A percentile compares a stretch with the other conserved stretches of the same genome.
Evolutionary conservation across 2,113 vertebrate species (phyloP).

Genomic region (Grantiella picta): DNA sequence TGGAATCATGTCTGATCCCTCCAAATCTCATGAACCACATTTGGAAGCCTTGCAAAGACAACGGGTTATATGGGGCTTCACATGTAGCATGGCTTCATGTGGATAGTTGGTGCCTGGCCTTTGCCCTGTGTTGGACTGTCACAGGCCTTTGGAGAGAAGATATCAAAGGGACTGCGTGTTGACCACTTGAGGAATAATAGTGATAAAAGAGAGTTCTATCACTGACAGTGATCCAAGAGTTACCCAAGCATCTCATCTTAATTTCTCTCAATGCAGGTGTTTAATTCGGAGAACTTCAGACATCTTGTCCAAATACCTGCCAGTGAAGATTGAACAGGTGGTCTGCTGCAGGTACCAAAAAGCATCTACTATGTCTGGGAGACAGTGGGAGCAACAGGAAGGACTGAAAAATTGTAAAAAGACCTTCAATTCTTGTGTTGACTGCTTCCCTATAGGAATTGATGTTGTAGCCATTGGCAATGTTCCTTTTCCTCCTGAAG

Average conservation of each 20-base stretch:
- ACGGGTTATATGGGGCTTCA: neutral
- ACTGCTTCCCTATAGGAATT: neutral
- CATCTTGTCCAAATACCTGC: conserved; percentile 97
- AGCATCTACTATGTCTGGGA: neutral
- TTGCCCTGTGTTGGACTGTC: neutral
- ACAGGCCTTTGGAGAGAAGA: neutral
- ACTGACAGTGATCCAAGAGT: neutral
- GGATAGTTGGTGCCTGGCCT: neutral
- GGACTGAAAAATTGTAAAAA: neutral
- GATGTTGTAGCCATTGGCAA: neutral
- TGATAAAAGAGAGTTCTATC: neutral
- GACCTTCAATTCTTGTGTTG: neutral
- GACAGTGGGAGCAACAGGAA: neutral
- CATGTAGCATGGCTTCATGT: neutral
- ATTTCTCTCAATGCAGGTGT: conserved; percentile 76
- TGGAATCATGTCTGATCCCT: neutral
- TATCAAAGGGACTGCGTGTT: neutral
- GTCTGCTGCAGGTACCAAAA: conserved; percentile 90
- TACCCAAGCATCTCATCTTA: neutral
- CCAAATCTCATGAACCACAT: neutral
- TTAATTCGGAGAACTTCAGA: conserved; percentile 96
- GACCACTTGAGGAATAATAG: neutral
- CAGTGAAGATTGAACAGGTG: conserved; percentile 96
- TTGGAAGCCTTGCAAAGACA: neutral
- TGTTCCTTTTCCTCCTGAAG: neutral